Evolutionary conservation across 2,888 invertebrate species (phyloP).

Genomic region (Polydesmus complanatus): DNA sequence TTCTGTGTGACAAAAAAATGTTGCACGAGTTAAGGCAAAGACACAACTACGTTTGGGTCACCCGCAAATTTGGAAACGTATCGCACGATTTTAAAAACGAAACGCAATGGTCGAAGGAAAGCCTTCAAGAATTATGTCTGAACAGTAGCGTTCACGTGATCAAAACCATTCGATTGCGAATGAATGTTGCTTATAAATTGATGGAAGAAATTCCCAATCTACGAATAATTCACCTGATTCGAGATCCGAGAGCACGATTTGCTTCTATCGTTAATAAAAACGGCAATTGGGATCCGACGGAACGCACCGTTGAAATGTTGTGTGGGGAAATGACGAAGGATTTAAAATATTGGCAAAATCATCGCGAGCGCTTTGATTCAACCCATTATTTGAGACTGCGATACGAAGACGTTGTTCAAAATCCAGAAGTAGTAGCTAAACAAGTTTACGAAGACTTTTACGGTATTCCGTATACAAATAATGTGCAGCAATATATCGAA

Average conservation of each 20-base stretch:
- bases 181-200: not conserved
- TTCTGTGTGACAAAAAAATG: constrained; percentile 6
- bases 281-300: not conserved
- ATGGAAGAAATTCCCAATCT: constrained; percentile 1
- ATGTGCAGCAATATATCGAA: not conserved
- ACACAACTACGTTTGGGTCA: constrained; percentile 2
- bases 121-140: constrained; percentile 3
- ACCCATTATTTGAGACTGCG: not conserved
- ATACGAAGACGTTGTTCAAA: constrained; percentile 10
- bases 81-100: not conserved
- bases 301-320: not conserved
- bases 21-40: constrained; percentile 2
- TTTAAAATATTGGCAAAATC: not conserved
- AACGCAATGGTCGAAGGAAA: not conserved
- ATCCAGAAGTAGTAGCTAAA: not conserved
- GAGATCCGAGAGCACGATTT: constrained; percentile 12
- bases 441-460: not conserved
- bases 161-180: constrained; percentile 16
- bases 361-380: too few relatives aligned
- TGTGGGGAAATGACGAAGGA: constrained; percentile 8
- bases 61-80: constrained; percentile 8
- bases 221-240: constrained; percentile 8
- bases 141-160: not conserved
- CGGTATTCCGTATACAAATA: not conserved
- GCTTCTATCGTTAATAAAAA: not conserved